phyloP scores from a whole-genome alignment of 2,888 invertebrate genomes.

The Smittia aterrima region DNA sequence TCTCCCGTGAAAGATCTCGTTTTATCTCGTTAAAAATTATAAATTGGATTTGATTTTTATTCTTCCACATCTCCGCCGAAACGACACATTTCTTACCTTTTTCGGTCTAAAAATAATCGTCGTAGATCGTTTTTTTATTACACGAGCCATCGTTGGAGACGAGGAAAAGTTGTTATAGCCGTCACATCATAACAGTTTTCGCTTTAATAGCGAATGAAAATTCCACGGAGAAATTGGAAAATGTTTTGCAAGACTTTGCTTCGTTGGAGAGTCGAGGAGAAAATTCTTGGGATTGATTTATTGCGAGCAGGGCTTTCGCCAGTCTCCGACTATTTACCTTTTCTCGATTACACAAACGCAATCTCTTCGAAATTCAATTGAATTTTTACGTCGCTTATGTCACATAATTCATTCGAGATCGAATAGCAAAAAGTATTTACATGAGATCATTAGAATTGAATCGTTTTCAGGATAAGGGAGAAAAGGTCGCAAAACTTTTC shows the following conservation, averaged over 20 bases:
- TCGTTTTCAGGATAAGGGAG: background rate
- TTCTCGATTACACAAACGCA: background rate
- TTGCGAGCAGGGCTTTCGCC: background rate
- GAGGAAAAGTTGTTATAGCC: background rate
- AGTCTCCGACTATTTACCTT: conserved; percentile 6
- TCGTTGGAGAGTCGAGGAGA: background rate
- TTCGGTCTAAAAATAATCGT: background rate
- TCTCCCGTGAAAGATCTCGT: conserved; percentile 12
- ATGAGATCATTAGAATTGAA: conserved; percentile 5
- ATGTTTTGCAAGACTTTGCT: background rate
- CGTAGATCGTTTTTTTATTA: background rate
- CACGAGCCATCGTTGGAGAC: background rate
- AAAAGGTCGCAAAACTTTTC: background rate
- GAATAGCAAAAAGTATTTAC: background rate
- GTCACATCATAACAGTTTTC: background rate
- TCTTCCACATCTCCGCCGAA: background rate
- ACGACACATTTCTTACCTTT: background rate
- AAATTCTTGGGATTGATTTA: background rate
- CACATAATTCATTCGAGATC: background rate
- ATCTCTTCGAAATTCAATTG: conserved; percentile 1
- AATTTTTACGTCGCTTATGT: background rate
- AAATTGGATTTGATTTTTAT: conserved; percentile 14
- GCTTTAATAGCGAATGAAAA: background rate
- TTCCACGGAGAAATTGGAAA: background rate
- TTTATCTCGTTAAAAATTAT: conserved; percentile 11